Evolutionary conservation across 92 coral and sea anemone genomes (phyloP).

Genomic region (Heliopora coerulea): DNA sequence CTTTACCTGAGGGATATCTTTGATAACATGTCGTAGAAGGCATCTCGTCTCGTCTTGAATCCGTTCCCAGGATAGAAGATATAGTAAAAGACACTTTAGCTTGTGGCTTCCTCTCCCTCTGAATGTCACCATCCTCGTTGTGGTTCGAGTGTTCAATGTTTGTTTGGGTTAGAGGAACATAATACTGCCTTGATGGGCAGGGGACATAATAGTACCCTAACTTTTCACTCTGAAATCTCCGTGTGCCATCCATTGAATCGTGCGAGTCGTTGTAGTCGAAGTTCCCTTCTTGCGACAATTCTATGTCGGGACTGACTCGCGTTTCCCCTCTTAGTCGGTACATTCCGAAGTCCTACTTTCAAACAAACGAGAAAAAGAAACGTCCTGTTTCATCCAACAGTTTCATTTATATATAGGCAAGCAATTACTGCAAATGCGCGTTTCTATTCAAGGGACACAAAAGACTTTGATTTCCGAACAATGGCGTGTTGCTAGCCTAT

Average conservation of each 20-base stretch:
- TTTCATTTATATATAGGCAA: constrained; percentile 6
- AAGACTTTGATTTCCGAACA: constrained; percentile 17
- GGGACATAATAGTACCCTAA: background rate
- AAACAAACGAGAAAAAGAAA: background rate
- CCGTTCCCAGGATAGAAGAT: constrained; percentile 30
- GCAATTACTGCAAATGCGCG: constrained; percentile 4
- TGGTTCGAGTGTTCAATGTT: background rate
- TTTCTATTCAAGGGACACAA: constrained; percentile 22
- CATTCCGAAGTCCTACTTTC: background rate
- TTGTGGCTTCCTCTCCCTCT: background rate
- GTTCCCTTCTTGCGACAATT: background rate
- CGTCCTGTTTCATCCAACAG: background rate
- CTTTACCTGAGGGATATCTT: constrained; percentile 10
- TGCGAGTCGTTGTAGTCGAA: constrained; percentile 2
- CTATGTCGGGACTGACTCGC: constrained; percentile 3
- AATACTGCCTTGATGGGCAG: constrained; percentile 9
- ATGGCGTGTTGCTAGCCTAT: constrained; percentile 42
- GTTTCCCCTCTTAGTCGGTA: background rate
- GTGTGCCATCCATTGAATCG: background rate
- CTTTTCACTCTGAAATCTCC: background rate
- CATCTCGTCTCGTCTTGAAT: background rate
- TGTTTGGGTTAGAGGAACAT: constrained; percentile 5
- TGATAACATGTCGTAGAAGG: background rate
- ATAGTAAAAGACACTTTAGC: constrained; percentile 20
- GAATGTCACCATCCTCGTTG: background rate